Percentiles rank a stretch among this genome's conserved stretches.
Evolutionary conservation across 2,888 invertebrate species (phyloP).

Genomic region (Nemotelus nigrinus): DNA sequence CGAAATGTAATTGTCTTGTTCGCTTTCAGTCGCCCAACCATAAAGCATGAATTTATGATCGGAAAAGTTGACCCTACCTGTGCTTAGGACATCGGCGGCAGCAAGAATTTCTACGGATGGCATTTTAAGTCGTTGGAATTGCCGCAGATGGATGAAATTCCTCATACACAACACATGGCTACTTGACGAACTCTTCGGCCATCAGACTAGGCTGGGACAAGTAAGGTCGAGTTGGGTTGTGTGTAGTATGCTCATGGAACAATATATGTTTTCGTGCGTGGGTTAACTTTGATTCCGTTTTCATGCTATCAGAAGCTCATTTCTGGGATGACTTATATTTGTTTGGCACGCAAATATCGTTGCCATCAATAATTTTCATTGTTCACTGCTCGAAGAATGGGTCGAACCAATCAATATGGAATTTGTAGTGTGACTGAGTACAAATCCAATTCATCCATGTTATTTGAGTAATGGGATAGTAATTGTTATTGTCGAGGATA

Average conservation of each 20-base stretch:
- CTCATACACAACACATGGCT: background rate
- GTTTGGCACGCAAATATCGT: constrained; percentile 11
- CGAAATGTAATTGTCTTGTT: constrained; percentile 32
- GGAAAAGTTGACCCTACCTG: constrained; percentile 18
- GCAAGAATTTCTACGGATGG: background rate
- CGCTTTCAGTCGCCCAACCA: background rate
- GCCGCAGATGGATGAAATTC: background rate
- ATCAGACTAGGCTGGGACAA: background rate
- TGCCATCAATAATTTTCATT: background rate
- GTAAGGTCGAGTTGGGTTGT: no score
- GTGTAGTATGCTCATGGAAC: background rate
- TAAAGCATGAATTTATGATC: constrained; percentile 39
- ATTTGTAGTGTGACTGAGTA: constrained; percentile 34
- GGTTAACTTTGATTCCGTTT: background rate
- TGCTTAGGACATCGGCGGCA: background rate
- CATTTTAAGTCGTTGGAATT: background rate
- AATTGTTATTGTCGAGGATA: background rate
- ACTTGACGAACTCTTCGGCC: background rate
- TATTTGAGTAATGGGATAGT: constrained; percentile 31
- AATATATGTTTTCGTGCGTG: constrained; percentile 3
- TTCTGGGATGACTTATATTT: constrained; percentile 12
- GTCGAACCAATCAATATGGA: background rate
- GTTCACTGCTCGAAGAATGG: constrained; percentile 19
- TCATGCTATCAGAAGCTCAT: background rate
- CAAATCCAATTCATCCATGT: constrained; percentile 31